These are phyloP conservation scores for Unio pictorum DNA, from an alignment of 2,888 invertebrate genomes.

Conservation along the genomic window DNA sequence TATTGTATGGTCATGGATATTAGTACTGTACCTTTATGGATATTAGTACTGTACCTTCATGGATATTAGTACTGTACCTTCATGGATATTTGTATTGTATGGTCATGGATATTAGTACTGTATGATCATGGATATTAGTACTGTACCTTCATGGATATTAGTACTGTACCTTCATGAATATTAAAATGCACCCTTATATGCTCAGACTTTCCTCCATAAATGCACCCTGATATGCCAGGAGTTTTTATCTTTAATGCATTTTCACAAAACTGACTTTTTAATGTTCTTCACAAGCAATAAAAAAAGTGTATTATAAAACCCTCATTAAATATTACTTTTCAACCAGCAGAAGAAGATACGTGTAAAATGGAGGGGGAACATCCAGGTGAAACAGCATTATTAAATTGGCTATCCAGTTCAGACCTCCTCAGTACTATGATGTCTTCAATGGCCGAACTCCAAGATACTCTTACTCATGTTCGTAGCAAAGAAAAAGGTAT, in stretches of 20 bases:
- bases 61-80: too few species aligned
- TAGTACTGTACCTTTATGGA: too few species aligned
- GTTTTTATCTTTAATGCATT: not conserved
- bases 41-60: too few species aligned
- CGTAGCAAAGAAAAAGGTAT: constrained; percentile 53
- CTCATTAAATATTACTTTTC: not conserved
- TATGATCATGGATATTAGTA: too few species aligned
- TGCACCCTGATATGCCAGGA: not conserved
- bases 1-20: too few species aligned
- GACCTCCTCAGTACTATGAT: constrained; percentile 58
- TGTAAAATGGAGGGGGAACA: not conserved
- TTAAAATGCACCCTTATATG: too few species aligned
- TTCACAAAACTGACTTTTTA: not conserved
- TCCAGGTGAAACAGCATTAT: constrained; percentile 33
- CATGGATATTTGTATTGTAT: too few species aligned
- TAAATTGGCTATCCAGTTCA: constrained; percentile 60
- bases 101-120: too few species aligned
- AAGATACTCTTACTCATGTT: constrained; percentile 47
- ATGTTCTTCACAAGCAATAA: not conserved
- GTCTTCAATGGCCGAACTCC: constrained; percentile 56
- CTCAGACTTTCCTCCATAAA: too few species aligned
- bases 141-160: too few species aligned
- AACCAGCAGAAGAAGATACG: not conserved
- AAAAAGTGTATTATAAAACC: not conserved
- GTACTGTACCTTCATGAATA: too few species aligned